Evolutionary conservation across 2,888 invertebrate genomes (phyloP).

Genomic region (Limnephilus auricula): DNA sequence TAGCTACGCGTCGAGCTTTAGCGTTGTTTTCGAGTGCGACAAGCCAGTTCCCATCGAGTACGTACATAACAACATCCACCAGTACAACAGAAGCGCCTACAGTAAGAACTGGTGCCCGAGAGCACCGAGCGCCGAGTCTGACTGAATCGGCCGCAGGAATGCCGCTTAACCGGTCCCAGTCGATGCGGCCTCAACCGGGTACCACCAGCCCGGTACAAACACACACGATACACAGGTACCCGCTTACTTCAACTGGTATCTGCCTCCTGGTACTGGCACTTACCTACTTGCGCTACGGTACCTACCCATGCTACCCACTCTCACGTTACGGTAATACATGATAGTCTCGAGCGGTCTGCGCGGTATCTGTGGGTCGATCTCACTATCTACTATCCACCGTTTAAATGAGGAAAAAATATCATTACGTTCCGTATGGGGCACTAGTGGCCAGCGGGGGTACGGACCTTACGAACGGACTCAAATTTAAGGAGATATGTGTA

Average conservation of each 20-base stretch:
- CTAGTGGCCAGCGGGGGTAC: neutral
- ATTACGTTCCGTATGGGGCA: neutral
- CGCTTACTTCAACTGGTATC: neutral
- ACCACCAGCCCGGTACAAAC: neutral
- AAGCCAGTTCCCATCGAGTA: neutral
- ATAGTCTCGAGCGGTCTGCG: neutral
- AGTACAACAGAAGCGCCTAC: neutral
- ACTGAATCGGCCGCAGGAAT: neutral
- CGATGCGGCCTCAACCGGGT: neutral
- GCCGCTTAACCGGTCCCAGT: neutral
- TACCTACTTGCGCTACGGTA: neutral
- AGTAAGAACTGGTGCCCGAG: neutral
- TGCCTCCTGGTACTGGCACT: neutral
- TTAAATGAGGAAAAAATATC: neutral
- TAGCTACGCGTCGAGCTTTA: neutral
- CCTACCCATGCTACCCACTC: neutral
- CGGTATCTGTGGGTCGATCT: neutral
- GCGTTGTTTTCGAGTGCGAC: neutral
- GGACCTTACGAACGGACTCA: neutral
- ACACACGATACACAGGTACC: slow-evolving; percentile 2
- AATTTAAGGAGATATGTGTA: neutral
- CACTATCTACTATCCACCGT: neutral
- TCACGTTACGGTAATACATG: neutral
- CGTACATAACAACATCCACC: neutral
- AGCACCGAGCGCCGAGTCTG: neutral